phyloP scores from a whole-genome alignment of 2,113 vertebrate species.

The Thalassarche chlororhynchos region DNA sequence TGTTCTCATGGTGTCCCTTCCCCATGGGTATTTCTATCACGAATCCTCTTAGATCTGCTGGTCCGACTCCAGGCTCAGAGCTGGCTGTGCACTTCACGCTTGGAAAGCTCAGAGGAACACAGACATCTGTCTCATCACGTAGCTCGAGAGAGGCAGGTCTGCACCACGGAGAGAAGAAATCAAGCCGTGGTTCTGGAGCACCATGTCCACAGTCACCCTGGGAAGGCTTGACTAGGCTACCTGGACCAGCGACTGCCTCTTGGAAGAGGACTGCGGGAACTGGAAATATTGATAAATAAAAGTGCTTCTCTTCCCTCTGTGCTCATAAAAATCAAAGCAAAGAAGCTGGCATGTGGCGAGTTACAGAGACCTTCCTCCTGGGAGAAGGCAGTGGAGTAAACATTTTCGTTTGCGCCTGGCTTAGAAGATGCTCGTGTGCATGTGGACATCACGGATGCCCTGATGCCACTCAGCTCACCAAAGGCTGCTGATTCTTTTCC shows the following conservation, averaged over 20 bases:
- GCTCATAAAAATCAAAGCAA: neutral
- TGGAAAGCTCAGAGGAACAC: slow-evolving; percentile 32
- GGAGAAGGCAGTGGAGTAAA: neutral
- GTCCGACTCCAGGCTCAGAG: neutral
- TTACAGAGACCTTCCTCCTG: neutral
- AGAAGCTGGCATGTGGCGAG: neutral
- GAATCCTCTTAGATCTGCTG: neutral
- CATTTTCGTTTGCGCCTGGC: neutral
- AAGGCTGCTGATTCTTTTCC: neutral
- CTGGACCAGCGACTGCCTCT: neutral
- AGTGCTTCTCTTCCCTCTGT: neutral
- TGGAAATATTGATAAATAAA: neutral
- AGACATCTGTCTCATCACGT: slow-evolving; percentile 17
- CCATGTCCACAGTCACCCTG: neutral
- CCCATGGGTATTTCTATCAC: neutral
- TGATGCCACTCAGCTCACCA: neutral
- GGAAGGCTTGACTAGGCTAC: neutral
- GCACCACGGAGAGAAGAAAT: neutral
- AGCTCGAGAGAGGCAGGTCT: neutral
- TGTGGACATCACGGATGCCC: neutral
- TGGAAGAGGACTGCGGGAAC: neutral
- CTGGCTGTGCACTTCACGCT: slow-evolving; percentile 26
- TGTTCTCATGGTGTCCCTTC: neutral
- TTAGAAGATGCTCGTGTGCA: neutral
- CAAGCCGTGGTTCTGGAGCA: neutral